Evolutionary conservation across 2,113 vertebrate species (phyloP).

Genomic region (Polyodon spathula): DNA sequence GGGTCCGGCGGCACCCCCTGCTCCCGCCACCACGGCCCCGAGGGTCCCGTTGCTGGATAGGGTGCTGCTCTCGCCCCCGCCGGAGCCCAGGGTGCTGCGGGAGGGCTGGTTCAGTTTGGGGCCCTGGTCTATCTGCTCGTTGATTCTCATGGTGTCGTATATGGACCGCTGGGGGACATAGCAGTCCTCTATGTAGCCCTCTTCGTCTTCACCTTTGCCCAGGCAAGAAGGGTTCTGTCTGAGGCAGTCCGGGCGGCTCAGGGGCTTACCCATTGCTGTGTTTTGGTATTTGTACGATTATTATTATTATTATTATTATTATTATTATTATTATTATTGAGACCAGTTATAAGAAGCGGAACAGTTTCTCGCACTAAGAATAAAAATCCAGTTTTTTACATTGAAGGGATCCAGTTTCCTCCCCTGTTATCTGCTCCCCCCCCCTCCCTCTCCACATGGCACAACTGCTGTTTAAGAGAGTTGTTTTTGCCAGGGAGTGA

Average conservation of each 20-base stretch:
- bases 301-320: background rate
- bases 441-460: conserved; percentile 13
- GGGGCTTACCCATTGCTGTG: conserved; percentile 85
- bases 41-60: conserved; percentile 93
- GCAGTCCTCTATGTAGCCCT: conserved; percentile 95
- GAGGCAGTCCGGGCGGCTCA: conserved; percentile 95
- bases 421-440: conserved; percentile 13
- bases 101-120: conserved; percentile 85
- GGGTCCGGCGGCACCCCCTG: too few relatives aligned
- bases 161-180: conserved; percentile 98
- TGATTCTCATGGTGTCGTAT: conserved; percentile 97
- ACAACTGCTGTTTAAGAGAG: conserved; percentile 28
- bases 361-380: conserved; percentile 1
- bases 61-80: conserved; percentile 68
- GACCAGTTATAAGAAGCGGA: background rate
- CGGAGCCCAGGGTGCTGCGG: conserved; percentile 76
- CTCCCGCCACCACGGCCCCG: conserved; percentile 57
- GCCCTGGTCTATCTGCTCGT: conserved; percentile 96
- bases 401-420: conserved; percentile 16
- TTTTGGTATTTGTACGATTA: too few relatives aligned
- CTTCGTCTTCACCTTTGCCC: conserved; percentile 92
- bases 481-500: conserved; percentile 30
- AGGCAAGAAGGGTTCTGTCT: conserved; percentile 89
- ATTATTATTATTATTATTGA: background rate
- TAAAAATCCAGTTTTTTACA: conserved; percentile 28